A percentile compares a stretch with the other conserved stretches of the same genome.
Conservation (phyloP, 2,888 invertebrate species). For the Eupithecia insigniata region DNA sequence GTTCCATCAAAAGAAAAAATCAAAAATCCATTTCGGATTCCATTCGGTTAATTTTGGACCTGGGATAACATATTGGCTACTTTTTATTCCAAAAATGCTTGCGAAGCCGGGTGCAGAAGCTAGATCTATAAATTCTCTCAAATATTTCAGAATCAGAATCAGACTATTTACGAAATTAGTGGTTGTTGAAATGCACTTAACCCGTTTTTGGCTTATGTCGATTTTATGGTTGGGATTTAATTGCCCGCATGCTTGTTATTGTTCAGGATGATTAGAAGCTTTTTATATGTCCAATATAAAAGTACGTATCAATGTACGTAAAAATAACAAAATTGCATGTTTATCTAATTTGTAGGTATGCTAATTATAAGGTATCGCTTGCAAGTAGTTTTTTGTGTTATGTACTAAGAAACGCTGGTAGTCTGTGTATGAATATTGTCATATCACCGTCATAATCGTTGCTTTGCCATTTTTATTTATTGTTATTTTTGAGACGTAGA, state of each 20-base stretch:
- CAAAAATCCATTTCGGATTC: too few relatives aligned
- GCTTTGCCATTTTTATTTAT: not conserved
- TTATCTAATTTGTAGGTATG: not conserved
- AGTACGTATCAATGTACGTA: too few relatives aligned
- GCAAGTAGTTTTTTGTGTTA: not conserved
- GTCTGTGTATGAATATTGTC: not conserved
- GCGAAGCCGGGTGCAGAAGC: too few relatives aligned
- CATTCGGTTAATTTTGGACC: too few relatives aligned
- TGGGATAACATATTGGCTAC: too few relatives aligned
- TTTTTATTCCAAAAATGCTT: too few relatives aligned
- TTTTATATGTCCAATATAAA: not conserved
- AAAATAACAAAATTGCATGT: not conserved
- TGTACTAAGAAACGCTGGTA: not conserved
- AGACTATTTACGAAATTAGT: too few relatives aligned
- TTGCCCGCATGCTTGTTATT: not conserved
- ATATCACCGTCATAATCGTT: not conserved
- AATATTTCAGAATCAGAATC: not conserved
- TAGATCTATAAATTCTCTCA: not conserved
- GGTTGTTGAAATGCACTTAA: not conserved
- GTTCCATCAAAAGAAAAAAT: too few relatives aligned
- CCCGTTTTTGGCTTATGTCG: not conserved
- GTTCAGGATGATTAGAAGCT: not conserved
- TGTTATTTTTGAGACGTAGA: conserved; percentile 10
- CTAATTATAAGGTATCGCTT: not conserved
- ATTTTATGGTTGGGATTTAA: not conserved